These are phyloP conservation scores for Liposcelis brunnea DNA, from an alignment of 2,888 invertebrate genomes.

Conservation along the genomic window DNA sequence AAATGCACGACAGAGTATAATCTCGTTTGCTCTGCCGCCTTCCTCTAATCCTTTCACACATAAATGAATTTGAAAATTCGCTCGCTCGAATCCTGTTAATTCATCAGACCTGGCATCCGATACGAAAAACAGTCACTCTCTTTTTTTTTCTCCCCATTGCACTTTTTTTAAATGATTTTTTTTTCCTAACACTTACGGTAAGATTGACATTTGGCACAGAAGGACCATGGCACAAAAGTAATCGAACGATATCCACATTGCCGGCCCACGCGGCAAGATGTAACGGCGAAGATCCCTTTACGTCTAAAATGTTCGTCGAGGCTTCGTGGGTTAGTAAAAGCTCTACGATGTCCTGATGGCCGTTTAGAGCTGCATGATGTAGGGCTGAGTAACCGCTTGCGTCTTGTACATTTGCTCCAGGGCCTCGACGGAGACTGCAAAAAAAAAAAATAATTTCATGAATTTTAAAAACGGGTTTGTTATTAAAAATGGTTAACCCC, in stretches of 20 bases:
- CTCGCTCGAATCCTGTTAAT: no score
- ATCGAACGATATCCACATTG: slow-evolving; percentile 68
- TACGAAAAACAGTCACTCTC: no score
- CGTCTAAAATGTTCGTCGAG: slow-evolving; percentile 73
- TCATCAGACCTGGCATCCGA: no score
- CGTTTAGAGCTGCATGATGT: slow-evolving; percentile 85
- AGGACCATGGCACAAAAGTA: slow-evolving; percentile 65
- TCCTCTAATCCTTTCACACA: no score
- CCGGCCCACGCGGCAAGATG: slow-evolving; percentile 93
- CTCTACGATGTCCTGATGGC: slow-evolving; percentile 75
- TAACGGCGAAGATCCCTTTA: slow-evolving; percentile 78
- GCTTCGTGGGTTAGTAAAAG: slow-evolving; percentile 71
- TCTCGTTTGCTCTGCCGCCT: no score
- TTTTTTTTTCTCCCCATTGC: no score
- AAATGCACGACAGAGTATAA: no score
- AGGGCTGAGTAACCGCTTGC: slow-evolving; percentile 84
- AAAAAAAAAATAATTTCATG: slow-evolving; percentile 18
- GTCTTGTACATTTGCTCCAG: slow-evolving; percentile 86
- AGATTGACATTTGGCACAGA: slow-evolving; percentile 72
- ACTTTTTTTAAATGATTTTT: no score
- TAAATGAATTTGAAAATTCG: no score
- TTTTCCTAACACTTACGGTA: slow-evolving; percentile 38
- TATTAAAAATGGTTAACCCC: no score
- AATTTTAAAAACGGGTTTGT: neutral
- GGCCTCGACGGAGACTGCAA: slow-evolving; percentile 69